Conservation (phyloP, 2,797 vertebrate species). For the Cottoperca gobio region DNA sequence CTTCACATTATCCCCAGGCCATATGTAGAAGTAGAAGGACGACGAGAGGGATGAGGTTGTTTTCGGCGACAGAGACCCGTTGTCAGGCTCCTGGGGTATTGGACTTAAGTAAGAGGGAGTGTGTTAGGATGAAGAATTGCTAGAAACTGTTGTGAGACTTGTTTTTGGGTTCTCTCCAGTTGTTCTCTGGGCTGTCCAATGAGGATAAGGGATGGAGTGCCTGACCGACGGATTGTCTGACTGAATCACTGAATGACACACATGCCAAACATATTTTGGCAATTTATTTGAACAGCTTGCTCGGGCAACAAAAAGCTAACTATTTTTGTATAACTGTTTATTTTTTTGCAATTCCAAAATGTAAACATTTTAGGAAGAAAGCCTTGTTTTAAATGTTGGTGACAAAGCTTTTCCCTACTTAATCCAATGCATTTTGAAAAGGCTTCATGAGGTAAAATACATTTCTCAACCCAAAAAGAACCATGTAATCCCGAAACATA, state of each 20-base stretch:
- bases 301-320: background rate
- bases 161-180: conserved; percentile 44
- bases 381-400: background rate
- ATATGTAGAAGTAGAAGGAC: conserved; percentile 25
- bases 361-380: background rate
- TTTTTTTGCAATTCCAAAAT: background rate
- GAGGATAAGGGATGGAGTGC: conserved; percentile 19
- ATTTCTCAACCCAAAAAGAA: background rate
- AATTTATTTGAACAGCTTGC: conserved; percentile 10
- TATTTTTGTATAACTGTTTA: no score
- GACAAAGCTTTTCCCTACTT: background rate
- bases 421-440: background rate
- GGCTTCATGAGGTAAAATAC: background rate
- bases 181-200: conserved; percentile 27
- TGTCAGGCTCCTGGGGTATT: conserved; percentile 47
- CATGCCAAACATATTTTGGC: background rate
- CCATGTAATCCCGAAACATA: background rate
- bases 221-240: background rate
- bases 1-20: background rate
- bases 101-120: conserved; percentile 32
- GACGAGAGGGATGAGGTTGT: conserved; percentile 42
- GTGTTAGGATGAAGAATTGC: conserved; percentile 41
- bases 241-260: background rate
- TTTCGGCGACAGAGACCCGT: conserved; percentile 41
- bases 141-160: conserved; percentile 19